Evolutionary conservation across 2,113 vertebrate genomes (phyloP), one percentile per base, ranked within the genome.

Genomic region (Alethe diademata): DNA sequence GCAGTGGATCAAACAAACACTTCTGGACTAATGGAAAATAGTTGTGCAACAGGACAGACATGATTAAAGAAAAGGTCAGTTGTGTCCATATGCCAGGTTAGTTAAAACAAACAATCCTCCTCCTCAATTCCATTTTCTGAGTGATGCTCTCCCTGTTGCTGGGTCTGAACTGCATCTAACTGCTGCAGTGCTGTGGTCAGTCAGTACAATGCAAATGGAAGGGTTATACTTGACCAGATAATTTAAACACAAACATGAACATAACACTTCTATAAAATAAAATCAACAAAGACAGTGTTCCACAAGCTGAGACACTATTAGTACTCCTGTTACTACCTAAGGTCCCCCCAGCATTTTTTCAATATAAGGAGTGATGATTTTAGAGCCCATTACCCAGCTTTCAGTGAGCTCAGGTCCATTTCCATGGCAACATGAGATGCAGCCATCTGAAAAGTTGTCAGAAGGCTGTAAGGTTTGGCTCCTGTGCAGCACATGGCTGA

Each of bases 381-480:
- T 67, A 86, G 57, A 91, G 70, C 29, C 42, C 84, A 76, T 79
- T 91, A 82, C 31, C n/a, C 13, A 28, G 54, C 42, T 90, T 65
- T 74, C 48, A 22, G 33, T 23, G 69, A 80, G 62, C 33, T 50
- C n/a, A 57, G 53, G 66, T 58, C 71, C 60, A 35, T 96, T 91
- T 95, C 92, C 87, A 78, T 92, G 74, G 84, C 84, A 94, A 94
- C 67, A 2, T 31, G 50, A 74, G 76, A 83, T 72, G 87, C 73
- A 85, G 56, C 40, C 1, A 0, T 56, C 62, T 0, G 0, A 18
- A 3, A 92, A 74, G 69, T 51, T 78, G 29, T 88, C 73, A 76
- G 81, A 78, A 53, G 36, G 26, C 64, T 67, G n/a, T 48, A 62
- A 80, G 0, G 7, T 69, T 79, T 2, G 5, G 28, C n/a, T 75